A percentile compares a stretch with the other conserved stretches of the same genome.
phyloP scores from a whole-genome alignment of 2,888 invertebrate species.

The Apamea crenata region DNA sequence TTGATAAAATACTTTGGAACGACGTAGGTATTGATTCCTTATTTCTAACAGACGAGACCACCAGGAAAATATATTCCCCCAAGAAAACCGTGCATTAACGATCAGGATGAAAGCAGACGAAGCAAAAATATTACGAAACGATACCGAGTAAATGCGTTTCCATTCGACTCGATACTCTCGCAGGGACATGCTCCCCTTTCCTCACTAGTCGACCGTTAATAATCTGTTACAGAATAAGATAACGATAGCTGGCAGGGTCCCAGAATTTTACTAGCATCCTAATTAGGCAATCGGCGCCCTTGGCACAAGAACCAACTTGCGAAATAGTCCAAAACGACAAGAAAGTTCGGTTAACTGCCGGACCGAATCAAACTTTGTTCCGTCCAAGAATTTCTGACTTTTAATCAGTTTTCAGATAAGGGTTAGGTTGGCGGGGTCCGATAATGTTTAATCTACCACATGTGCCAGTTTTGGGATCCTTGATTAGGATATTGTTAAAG shows the following conservation, averaged over 20 bases:
- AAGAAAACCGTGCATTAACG: constrained; percentile 25
- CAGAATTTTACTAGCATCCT: constrained; percentile 49
- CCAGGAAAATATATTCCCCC: constrained; percentile 31
- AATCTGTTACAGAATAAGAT: constrained; percentile 58
- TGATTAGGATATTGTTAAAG: constrained; percentile 3
- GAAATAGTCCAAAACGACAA: constrained; percentile 54
- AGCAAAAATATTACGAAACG: constrained; percentile 28
- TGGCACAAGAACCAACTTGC: constrained; percentile 56
- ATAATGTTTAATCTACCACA: constrained; percentile 8
- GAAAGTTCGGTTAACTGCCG: constrained; percentile 50
- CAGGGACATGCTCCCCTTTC: constrained; percentile 34
- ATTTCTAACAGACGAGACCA: constrained; percentile 23
- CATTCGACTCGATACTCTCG: constrained; percentile 20
- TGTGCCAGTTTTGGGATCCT: constrained; percentile 10
- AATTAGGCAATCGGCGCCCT: constrained; percentile 56
- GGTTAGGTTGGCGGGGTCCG: constrained; percentile 10
- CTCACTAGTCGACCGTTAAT: constrained; percentile 48
- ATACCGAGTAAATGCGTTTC: constrained; percentile 41
- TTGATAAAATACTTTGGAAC: constrained; percentile 1
- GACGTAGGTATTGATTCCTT: constrained; percentile 7
- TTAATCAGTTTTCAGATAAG: constrained; percentile 55
- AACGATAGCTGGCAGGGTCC: constrained; percentile 51
- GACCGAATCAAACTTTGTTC: constrained; percentile 55
- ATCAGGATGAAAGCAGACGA: constrained; percentile 15
- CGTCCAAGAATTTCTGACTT: constrained; percentile 52